These are phyloP conservation scores for Trachelus tabidus DNA, from an alignment of 2,888 invertebrate genomes.

Conservation along the genomic window DNA sequence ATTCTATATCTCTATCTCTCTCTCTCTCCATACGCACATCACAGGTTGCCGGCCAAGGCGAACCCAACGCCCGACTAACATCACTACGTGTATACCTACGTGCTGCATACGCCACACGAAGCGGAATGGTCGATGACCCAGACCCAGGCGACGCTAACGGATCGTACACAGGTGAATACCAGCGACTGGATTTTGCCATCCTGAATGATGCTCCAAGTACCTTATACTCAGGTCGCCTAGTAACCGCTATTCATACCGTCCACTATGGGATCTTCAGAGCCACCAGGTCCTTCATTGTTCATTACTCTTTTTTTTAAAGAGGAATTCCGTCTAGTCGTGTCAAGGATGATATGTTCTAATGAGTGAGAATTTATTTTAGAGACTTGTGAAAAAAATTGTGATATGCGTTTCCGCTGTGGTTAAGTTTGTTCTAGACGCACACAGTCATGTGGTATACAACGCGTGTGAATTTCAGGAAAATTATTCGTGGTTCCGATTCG, in stretches of 20 bases:
- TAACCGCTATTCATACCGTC: neutral
- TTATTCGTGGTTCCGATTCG: neutral
- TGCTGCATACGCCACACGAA: neutral
- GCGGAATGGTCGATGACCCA: constrained; percentile 45
- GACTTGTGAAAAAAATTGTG: neutral
- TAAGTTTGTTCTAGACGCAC: neutral
- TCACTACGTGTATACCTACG: neutral
- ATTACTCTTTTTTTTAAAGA: neutral
- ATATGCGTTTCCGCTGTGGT: neutral
- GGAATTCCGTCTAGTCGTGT: neutral
- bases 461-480: neutral
- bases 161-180: constrained; percentile 27
- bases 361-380: neutral
- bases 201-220: constrained; percentile 1
- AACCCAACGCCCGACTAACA: neutral
- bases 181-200: constrained; percentile 9
- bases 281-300: neutral
- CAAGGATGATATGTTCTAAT: neutral
- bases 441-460: neutral
- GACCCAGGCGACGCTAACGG: constrained; percentile 43
- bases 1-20: no score
- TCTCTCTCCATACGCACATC: neutral
- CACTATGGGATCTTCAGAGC: neutral
- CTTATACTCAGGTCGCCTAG: neutral
- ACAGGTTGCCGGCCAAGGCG: neutral